Evolutionary conservation across 2,113 vertebrate genomes (phyloP), one percentile per base, ranked within the genome.

Genomic region (Illadopsis cleaveri): DNA sequence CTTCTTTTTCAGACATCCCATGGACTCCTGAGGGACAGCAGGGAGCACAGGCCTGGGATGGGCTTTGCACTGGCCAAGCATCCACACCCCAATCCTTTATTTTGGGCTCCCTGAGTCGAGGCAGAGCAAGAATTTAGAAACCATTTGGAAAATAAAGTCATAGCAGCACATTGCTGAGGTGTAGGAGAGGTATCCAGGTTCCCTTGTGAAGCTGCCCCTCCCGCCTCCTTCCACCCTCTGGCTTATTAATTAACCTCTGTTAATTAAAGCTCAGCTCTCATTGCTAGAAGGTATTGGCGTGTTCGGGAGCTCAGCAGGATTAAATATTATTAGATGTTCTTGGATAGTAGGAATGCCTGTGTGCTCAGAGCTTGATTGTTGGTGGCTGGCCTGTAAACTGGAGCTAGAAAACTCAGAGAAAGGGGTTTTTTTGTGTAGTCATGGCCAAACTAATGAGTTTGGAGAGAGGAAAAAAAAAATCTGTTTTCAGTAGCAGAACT

Each of bases 161-260:
- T n/a, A 35, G 66, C 50, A 80, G 80, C 27, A 12, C 23, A 4
- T 0, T 0, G 1, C 70, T 60, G 79, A 38, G 64, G 57, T 31
- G 54, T 64, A 23, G 58, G 68, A 95, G 75, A 58, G 54, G 71
- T 24, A 92, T 72, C 54, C 50, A 50, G 24, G n/a, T 65, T 86
- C 66, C 50, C n/a, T 75, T 82, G 40, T 53, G 81, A 95, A 93
- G 82, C 75, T 88, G 51, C 88, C 73, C 75, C 82, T 94, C 94
- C 89, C 79, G 92, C 51, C 84, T 76, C 94, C 93, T 95, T 81
- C 95, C 76, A 50, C 89, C 91, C 73, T 30, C 68, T 77, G 54
- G 79, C 30, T 96, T 94, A 86, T 92, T 96, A 96, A 97, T 97
- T 96, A 96, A 90, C 82, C 88, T 92, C 71, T 92, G 86, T 95